Conservation (phyloP, 2,888 invertebrate genomes). For the Polyommatus icarus region DNA sequence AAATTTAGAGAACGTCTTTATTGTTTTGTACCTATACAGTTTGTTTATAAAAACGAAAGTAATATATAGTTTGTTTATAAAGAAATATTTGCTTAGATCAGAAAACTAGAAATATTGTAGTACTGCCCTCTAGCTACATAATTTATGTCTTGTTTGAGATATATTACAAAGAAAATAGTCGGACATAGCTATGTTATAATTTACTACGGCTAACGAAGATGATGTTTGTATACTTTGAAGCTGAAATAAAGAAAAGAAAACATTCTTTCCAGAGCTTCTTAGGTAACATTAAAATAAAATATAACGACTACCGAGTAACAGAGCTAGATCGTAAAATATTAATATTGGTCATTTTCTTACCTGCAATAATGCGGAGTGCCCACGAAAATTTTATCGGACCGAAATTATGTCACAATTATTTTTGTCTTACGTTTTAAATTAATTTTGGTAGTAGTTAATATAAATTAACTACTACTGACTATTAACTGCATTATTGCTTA, state of each 20-base stretch:
- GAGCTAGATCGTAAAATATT: not conserved
- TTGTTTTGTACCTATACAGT: too few relatives aligned
- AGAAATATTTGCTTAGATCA: not conserved
- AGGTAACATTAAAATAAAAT: not conserved
- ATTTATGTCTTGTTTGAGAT: slow-evolving; percentile 9
- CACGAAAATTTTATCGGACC: too few relatives aligned
- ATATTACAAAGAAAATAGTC: slow-evolving; percentile 3
- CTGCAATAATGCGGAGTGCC: too few relatives aligned
- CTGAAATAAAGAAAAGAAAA: slow-evolving; percentile 14
- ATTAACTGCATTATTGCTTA: not conserved
- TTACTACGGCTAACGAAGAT: not conserved
- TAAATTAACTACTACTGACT: too few relatives aligned
- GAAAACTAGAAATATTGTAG: not conserved
- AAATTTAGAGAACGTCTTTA: too few relatives aligned
- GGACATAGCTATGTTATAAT: slow-evolving; percentile 9
- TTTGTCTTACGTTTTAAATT: not conserved
- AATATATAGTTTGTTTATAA: not conserved
- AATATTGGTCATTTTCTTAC: too few relatives aligned
- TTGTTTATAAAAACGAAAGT: not conserved
- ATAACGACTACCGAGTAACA: not conserved
- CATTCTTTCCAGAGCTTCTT: not conserved
- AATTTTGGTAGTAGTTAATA: not conserved
- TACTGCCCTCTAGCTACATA: slow-evolving; percentile 2
- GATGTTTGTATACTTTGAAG: not conserved
- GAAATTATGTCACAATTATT: too few relatives aligned